Evolutionary conservation across 2,888 invertebrate genomes (phyloP), one percentile per base, ranked within the genome.

Genomic region (Trichogramma evanescens): DNA sequence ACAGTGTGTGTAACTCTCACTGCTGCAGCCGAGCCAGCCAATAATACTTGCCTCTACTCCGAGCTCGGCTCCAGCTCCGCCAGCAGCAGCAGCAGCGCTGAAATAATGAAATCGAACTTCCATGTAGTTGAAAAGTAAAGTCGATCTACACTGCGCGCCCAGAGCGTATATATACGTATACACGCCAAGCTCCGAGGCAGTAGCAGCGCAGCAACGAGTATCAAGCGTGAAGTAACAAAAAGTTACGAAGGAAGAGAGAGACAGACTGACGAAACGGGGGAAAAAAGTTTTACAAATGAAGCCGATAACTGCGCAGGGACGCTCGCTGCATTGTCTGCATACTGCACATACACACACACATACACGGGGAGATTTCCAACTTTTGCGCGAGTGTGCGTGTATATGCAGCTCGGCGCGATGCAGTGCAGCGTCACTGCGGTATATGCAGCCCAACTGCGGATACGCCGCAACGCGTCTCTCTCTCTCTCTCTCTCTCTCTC

Each of bases 81-180:
- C n/a, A 59, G 38, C 42, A 46, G 50, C 44, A 9, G 50, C 45
- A 7, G 13, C 42, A 26, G 26, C 54, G 6, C 3, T n/a, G 42
- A 50, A 62, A 59, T 62, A 62, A 62, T 62, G 58, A 62, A 62
- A 62, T 59, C 50, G 59, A 56, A 59, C 56, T 59, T 59, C 59
- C 59, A 26, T 59, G 59, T 62, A 62, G 56, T 58, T 51, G 46
- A 54, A 60, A 58, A 58, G 57, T 61, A 52, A 40, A 40, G 48
- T 8, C 40, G 61, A 53, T 26, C 26, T 26, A 26, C 26, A 26
- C 26, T 26, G 26, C 26, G 26, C 1, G 26, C 26, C 26, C 26
- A 26, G 26, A 26, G 26, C 26, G 26, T 26, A 26, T 26, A 26
- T 26, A 26, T 26, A 26, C 26, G 26, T 26, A 26, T 26, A 26